These are phyloP conservation scores for Nyctereutes procyonoides DNA, from an alignment of 2,113 vertebrate species.

Conservation along the genomic window DNA sequence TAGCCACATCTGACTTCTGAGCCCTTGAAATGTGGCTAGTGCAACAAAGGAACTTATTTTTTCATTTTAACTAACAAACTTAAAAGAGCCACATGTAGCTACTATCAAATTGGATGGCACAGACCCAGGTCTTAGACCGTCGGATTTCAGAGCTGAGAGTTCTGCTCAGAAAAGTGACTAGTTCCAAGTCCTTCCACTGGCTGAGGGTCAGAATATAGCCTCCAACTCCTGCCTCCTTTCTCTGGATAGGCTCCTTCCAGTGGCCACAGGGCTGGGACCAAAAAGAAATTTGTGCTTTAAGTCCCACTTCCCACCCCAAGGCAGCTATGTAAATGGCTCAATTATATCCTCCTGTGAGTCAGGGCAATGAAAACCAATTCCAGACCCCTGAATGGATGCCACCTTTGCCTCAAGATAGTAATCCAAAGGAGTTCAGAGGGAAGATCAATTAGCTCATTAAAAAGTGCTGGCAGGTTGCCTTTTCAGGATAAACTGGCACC, in stretches of 20 bases:
- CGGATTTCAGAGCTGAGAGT: background rate
- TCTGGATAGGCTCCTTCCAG: background rate
- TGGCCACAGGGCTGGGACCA: background rate
- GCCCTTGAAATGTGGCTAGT: background rate
- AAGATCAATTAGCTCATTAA: constrained; percentile 30
- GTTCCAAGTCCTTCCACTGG: background rate
- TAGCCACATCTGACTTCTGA: background rate
- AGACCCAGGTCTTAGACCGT: background rate
- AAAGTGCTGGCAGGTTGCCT: background rate
- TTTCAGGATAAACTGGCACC: constrained; percentile 14
- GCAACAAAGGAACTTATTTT: background rate
- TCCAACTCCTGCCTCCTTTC: background rate
- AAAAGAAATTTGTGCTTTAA: background rate
- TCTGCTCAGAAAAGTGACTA: background rate
- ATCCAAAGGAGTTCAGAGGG: background rate
- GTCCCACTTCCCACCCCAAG: background rate
- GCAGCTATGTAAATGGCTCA: background rate
- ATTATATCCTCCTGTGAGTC: background rate
- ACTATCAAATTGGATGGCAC: background rate
- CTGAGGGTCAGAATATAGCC: background rate
- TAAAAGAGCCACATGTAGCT: background rate
- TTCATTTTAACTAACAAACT: background rate
- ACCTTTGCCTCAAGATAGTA: background rate
- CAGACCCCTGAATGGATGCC: background rate
- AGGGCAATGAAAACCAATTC: background rate